A percentile compares a stretch with the other conserved stretches of the same genome.
Conservation (phyloP, 1,140 invertebrate genomes). For the Anastrepha ludens region DNA sequence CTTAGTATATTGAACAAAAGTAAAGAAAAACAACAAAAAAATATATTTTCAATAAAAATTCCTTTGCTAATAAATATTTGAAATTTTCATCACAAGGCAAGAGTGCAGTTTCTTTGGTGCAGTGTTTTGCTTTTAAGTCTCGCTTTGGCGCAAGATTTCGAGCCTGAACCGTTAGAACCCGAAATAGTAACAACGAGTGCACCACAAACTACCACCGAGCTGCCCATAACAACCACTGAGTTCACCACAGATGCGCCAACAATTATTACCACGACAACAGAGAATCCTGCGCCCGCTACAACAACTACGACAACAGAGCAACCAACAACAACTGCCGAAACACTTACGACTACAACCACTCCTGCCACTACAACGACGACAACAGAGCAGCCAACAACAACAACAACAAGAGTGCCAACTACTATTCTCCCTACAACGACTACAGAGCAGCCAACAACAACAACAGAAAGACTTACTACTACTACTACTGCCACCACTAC, state of each 20-base stretch:
- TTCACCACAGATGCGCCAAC: background rate
- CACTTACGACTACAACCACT: background rate
- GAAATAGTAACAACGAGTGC: background rate
- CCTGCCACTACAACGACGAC: background rate
- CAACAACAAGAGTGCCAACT: background rate
- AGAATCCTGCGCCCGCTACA: background rate
- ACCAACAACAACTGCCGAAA: background rate
- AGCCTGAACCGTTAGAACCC: constrained; percentile 4
- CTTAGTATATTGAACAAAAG: no score
- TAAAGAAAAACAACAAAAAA: background rate
- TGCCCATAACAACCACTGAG: background rate
- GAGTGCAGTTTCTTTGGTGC: background rate
- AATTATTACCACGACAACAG: background rate
- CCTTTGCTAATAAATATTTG: background rate
- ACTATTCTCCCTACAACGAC: constrained; percentile 7
- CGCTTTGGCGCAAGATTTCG: constrained; percentile 42
- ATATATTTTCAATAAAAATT: background rate
- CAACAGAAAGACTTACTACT: background rate
- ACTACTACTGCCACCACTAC: background rate
- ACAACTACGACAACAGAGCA: constrained; percentile 2
- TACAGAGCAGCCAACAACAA: background rate
- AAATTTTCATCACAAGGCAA: background rate
- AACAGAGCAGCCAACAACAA: constrained; percentile 10
- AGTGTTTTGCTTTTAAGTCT: background rate
- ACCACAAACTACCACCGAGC: background rate